A percentile compares a stretch with the other conserved stretches of the same genome.
Conservation (phyloP, 2,113 vertebrate genomes). For the Diadophis punctatus region DNA sequence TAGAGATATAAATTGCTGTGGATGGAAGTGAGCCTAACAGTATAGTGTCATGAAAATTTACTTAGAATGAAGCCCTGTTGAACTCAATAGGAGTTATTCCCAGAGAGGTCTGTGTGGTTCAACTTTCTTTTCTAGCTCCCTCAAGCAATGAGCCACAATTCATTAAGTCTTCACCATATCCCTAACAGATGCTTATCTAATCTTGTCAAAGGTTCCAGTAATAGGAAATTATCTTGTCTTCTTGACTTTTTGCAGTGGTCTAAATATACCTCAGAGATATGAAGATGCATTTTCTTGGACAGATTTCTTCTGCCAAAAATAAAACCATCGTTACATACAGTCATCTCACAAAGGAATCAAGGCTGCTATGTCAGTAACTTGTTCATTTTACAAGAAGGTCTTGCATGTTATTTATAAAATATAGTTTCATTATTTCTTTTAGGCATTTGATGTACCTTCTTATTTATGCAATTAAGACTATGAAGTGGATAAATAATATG, state of each 20-base stretch:
- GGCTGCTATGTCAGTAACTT: not conserved
- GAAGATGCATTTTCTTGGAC: not conserved
- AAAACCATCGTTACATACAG: not conserved
- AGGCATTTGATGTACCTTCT: not conserved
- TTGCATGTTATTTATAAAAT: not conserved
- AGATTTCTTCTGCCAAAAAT: not conserved
- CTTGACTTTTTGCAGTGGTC: not conserved
- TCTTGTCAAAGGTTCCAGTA: conserved; percentile 7
- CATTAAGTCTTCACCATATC: not conserved
- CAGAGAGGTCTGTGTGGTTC: not conserved
- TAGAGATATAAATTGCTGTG: not conserved
- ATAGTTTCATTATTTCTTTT: not conserved
- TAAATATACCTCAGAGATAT: not conserved
- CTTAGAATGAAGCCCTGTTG: not conserved
- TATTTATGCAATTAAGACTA: not conserved
- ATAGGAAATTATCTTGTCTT: not conserved
- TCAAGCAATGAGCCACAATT: not conserved
- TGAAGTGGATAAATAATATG: not conserved
- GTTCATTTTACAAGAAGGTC: not conserved
- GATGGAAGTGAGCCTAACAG: not conserved
- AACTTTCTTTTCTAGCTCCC: not conserved
- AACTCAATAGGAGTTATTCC: not conserved
- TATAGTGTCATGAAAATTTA: not conserved
- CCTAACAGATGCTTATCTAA: conserved; percentile 1
- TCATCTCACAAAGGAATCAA: too few species aligned